Base-by-base conservation (phyloP, 2,113 vertebrate species). In the Centrocercus urophasianus region DNA sequence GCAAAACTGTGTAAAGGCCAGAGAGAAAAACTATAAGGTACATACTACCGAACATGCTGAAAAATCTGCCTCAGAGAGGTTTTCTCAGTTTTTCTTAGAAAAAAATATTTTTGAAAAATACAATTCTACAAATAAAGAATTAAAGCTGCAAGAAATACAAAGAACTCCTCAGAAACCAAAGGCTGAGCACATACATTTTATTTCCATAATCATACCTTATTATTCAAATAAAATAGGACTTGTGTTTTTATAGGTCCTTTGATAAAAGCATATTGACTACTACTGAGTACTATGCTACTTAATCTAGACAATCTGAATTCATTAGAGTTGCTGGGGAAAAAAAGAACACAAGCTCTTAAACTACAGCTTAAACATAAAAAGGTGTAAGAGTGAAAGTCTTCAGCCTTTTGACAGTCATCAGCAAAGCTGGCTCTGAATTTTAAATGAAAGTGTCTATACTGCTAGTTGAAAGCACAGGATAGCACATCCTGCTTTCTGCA, bases 261-360 rank as follows among this genome's bases (percentile, higher is more conserved):
- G 16, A 71, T 75, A 81, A 90, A 82, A 90, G n/a, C 7, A 50
- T 0, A 38, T 10, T 13, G 15, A 36, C 76, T 81, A 6, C 57
- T 80, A 22, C 50, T 75, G 50, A 17, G 17, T 70, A 50, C 56
- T 59, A 2, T 4, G 6, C 61, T 90, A 20, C 34, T 66, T 67
- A n/a, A 45, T 73, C 4, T 1, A 81, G 22, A 70, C 20, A 82
- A 93, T 52, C 8, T 54, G 63, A 89, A 83, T n/a, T 73, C 47
- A 52, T 73, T 66, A 59, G 21, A 65, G 19, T n/a, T 79, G 30
- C n/a, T 85, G 57, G 80, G 87, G 77, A 87, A 77, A 86, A 88
- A 86, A 13, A 60, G 11, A 72, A 65, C 13, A 48, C 0, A 2
- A 14, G 73, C 76, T 7, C 88, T 84, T 88, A 69, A 87, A 30